phyloP scores from a whole-genome alignment of 2,797 vertebrate genomes.

The Crocidura indochinensis region DNA sequence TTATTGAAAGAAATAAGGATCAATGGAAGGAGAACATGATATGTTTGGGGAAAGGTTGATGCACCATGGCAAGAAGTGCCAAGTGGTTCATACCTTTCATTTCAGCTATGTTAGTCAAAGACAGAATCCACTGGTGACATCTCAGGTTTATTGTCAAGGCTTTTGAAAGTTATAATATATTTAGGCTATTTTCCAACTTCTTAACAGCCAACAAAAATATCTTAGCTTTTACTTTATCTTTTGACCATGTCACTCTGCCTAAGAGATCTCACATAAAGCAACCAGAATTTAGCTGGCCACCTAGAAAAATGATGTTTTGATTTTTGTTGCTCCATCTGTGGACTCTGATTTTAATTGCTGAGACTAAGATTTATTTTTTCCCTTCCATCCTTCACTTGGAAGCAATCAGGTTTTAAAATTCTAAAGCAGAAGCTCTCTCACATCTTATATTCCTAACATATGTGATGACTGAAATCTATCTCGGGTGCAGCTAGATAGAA shows the following conservation, averaged over 20 bases:
- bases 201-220: constrained; percentile 58
- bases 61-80: neutral
- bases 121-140: constrained; percentile 33
- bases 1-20: constrained; percentile 23
- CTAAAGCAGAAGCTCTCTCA: constrained; percentile 12
- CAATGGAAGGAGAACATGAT: constrained; percentile 26
- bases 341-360: constrained; percentile 55
- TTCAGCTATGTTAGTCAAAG: constrained; percentile 33
- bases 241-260: constrained; percentile 39
- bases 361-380: neutral
- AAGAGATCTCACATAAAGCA: constrained; percentile 67
- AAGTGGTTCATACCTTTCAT: constrained; percentile 27
- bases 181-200: constrained; percentile 75
- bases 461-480: neutral
- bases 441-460: constrained; percentile 57
- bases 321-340: constrained; percentile 44
- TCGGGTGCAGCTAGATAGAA: constrained; percentile 32
- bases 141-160: constrained; percentile 60
- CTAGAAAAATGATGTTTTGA: constrained; percentile 59
- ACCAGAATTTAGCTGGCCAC: constrained; percentile 29
- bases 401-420: constrained; percentile 64
- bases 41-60: constrained; percentile 52
- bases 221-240: constrained; percentile 67
- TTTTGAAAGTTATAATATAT: constrained; percentile 58
- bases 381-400: constrained; percentile 21